Base-by-base conservation (phyloP, 2,888 invertebrate species). In the Pseudanteris insignis region DNA sequence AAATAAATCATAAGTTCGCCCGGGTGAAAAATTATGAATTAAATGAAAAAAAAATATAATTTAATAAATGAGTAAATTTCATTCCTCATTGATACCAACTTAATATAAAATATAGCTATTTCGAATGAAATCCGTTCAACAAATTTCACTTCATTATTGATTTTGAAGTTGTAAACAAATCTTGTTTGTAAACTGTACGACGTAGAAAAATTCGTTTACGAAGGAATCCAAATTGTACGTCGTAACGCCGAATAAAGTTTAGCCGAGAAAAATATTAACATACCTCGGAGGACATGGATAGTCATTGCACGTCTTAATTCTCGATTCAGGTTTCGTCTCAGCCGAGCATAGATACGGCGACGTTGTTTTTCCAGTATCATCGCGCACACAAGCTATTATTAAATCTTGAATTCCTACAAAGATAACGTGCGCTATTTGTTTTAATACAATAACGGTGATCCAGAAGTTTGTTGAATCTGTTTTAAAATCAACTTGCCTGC, bases 201-300 rank as follows among this genome's bases (percentile, higher is more conserved):
- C 4, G 18, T 8, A 29, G 1, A 8, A 28, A 11, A 10, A 11
- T 29, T 40, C 18, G 8, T 29, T 18, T 29, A 11, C 12, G 8
- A 29, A 26, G n/a, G 12, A 12, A 24, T 3, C 25, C 37, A 25
- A 37, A 24, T 13, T 4, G 26, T 14, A 38, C 28, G 6, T 2
- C 38, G 14, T 37, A 37, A 37, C 8, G 25, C 37, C 8, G 21
- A 40, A 29, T 8, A 29, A 29, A 18, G 29, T 40, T 55, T 38
- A 7, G 18, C 18, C 6, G 13, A 47, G 18, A 46, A 26, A 44
- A 33, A 55, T 15, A 34, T 28, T 29, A 33, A 60, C 68, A 72
- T 84, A 91, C 84, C 94, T 86, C 0, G 96, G 96, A 1, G 96
- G 96, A 75, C 98, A 98, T 0, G 96, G 93, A 61, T 93, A 90